A percentile compares a stretch with the other conserved stretches of the same genome.
Conservation (phyloP, 2,797 vertebrate species). For the Parotocinclus haroldoi region DNA sequence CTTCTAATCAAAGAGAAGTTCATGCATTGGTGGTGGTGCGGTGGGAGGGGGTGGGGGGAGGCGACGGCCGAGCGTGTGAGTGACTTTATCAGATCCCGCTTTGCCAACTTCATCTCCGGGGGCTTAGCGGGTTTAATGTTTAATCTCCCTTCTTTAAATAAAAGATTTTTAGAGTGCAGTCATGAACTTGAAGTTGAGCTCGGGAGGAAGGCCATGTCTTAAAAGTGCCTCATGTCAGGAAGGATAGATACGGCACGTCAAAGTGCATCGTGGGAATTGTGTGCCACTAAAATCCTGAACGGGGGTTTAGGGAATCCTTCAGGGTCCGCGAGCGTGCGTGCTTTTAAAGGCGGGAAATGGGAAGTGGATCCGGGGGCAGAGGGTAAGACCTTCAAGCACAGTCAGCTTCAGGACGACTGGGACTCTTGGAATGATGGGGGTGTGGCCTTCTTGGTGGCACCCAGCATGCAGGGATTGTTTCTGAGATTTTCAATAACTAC, state of each 20-base stretch:
- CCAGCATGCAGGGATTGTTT: no score
- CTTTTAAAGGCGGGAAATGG: slow-evolving; percentile 10
- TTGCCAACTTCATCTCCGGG: slow-evolving; percentile 32
- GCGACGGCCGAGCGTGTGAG: slow-evolving; percentile 32
- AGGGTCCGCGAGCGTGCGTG: slow-evolving; percentile 11
- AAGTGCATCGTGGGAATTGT: slow-evolving; percentile 10
- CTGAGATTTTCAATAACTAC: no score
- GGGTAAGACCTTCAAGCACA: slow-evolving; percentile 2
- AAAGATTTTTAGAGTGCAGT: slow-evolving; percentile 52
- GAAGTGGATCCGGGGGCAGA: neutral
- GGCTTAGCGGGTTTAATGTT: slow-evolving; percentile 58
- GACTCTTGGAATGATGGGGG: no score
- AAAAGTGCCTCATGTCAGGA: neutral
- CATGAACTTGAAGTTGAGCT: slow-evolving; percentile 35
- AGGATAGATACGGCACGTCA: slow-evolving; percentile 28
- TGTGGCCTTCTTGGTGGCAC: no score
- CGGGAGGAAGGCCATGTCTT: neutral
- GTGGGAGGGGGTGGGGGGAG: no score
- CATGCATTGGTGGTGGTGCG: no score
- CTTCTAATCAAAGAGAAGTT: slow-evolving; percentile 7
- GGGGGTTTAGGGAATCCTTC: slow-evolving; percentile 14
- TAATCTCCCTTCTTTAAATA: slow-evolving; percentile 61
- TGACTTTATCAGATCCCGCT: slow-evolving; percentile 42
- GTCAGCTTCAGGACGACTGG: no score
- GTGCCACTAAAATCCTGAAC: slow-evolving; percentile 17